phyloP scores from a whole-genome alignment of 2,797 vertebrate species.

The Hippoglossus hippoglossus region DNA sequence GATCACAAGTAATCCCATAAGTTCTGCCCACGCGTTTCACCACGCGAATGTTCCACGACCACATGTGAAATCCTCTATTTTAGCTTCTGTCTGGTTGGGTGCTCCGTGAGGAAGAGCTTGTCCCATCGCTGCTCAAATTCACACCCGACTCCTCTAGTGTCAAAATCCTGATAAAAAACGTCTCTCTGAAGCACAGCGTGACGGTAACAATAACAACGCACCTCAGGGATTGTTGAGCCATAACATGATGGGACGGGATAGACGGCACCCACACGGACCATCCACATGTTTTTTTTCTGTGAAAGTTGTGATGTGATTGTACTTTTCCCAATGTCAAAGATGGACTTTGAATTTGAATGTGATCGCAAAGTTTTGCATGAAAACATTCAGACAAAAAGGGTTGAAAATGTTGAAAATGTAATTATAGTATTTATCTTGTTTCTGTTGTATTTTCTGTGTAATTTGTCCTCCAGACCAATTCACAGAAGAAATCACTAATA shows the following conservation, averaged over 20 bases:
- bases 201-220: conserved; percentile 31
- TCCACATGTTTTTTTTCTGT: no score
- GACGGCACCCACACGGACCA: background rate
- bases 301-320: no score
- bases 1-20: no score
- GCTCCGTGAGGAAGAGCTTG: background rate
- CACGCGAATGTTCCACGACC: no score
- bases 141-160: conserved; percentile 15
- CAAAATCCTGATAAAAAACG: conserved; percentile 19
- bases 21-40: no score
- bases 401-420: background rate
- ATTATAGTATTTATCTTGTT: background rate
- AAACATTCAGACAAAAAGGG: background rate
- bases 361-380: background rate
- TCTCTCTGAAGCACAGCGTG: conserved; percentile 17
- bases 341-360: no score
- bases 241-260: conserved; percentile 1
- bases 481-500: background rate
- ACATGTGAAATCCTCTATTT: no score
- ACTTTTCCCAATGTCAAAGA: no score
- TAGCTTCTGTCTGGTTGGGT: no score
- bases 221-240: conserved; percentile 20
- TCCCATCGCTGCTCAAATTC: conserved; percentile 8
- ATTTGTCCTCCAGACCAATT: background rate
- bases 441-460: background rate